phyloP scores from a whole-genome alignment of 2,888 invertebrate genomes.

The Standfussiana lucernea region DNA sequence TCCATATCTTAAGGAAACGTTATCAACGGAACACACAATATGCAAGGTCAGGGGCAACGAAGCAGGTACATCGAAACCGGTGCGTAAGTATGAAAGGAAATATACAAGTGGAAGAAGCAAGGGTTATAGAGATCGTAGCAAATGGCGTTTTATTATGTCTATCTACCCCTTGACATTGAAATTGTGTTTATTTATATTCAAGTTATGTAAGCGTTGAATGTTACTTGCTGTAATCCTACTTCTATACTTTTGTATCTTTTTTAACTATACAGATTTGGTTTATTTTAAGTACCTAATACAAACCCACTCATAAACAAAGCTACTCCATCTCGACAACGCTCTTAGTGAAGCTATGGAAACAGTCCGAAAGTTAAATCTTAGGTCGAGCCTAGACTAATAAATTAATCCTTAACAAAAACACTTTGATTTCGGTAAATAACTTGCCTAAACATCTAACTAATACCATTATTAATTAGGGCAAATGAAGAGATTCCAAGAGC shows the following conservation, averaged over 20 bases:
- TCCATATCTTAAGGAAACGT: not conserved
- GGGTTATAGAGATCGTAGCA: not conserved
- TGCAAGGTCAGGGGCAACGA: conserved; percentile 30
- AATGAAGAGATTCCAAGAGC: not conserved
- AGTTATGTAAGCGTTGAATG: not conserved
- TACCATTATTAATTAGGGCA: conserved; percentile 8
- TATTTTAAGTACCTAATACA: not conserved
- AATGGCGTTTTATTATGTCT: conserved; percentile 3
- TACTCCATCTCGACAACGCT: not conserved
- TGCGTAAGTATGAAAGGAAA: conserved; percentile 6
- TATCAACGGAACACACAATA: conserved; percentile 14
- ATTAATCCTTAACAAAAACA: conserved; percentile 21
- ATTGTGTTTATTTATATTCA: conserved; percentile 20
- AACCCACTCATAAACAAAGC: not conserved
- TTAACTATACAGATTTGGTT: not conserved
- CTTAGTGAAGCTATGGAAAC: not conserved
- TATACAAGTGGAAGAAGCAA: not conserved
- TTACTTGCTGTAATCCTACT: too few species aligned
- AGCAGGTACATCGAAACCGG: conserved; percentile 37
- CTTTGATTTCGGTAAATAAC: conserved; percentile 12
- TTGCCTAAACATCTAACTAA: not conserved
- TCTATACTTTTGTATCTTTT: not conserved
- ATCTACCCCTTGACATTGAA: conserved; percentile 16
- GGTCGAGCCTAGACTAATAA: conserved; percentile 13
- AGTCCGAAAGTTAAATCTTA: not conserved